Evolutionary conservation across 1,140 invertebrate genomes (phyloP), one percentile per base, ranked within the genome.

Genomic region (Hydropsyche tenuis): DNA sequence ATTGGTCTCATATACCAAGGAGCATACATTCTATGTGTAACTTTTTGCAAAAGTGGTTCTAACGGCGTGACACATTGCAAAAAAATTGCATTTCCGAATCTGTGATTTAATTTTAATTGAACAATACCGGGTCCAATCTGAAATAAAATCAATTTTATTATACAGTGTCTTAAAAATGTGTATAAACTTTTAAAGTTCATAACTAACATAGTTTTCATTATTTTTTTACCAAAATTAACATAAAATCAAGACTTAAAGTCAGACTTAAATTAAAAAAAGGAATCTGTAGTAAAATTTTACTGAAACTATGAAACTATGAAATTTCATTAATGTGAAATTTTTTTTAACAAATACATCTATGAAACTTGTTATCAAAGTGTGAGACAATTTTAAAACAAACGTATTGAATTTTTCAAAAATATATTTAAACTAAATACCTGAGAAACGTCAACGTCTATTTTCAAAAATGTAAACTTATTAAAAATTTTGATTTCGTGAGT

Each of bases 81-180:
- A 11, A 95, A 88, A 48, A 89, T 86, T 22, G 94, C 86, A 0
- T 83, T 80, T 0, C 94, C 93, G 46, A 93, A 81, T 0, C 80
- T 77, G 0, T 89, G 89, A 0, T 88, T 77, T 64, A 96, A 82
- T 25, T 82, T 78, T 0, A 96, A 80, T 51, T 92, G 89, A 0
- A 96, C 94, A 70, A 92, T 90, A 1, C 89, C 91, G 0, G 94
- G 94, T 0, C 94, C 94, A 62, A 94, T 90, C 90, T 96, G 83
- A 23, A 65, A 65, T 65, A 16, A 43, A 65, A 65, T n/a, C 7
- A 23, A 16, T 63, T 63, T 2, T 14, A 30, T 63, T 23, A 23
- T 12, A 22, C 23, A 25, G n/a, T n/a, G n/a, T n/a, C n/a, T n/a
- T n/a, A n/a, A n/a, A 45, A 9, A 9, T n/a, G n/a, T n/a, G n/a